Evolutionary conservation across 2,113 vertebrate species (phyloP).

Genomic region (Pteronura brasiliensis): DNA sequence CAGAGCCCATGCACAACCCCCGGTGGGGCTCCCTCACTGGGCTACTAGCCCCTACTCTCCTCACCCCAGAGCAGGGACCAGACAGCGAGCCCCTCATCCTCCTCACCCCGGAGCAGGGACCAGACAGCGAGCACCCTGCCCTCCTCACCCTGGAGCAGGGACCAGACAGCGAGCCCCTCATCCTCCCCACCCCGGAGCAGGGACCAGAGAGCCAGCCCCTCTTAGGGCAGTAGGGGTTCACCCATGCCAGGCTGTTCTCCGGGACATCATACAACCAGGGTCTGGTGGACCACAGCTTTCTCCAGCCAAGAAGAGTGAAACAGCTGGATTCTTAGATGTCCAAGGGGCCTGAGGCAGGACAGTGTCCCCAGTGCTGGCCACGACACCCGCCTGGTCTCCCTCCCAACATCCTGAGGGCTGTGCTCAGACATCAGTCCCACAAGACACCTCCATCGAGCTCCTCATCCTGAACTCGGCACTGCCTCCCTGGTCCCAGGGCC

Average conservation of each 20-base stretch:
- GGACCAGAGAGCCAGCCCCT: neutral
- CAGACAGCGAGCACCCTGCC: accelerated
- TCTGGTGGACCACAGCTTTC: neutral
- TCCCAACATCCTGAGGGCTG: neutral
- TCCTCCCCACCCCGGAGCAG: accelerated
- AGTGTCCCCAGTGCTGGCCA: neutral
- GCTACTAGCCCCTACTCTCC: no score
- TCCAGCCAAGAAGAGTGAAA: accelerated
- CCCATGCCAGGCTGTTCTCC: no score
- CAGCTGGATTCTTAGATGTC: neutral
- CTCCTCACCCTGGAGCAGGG: no score
- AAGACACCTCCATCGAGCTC: accelerated
- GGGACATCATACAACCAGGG: accelerated
- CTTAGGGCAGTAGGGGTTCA: neutral
- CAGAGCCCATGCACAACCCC: no score
- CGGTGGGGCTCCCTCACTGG: no score
- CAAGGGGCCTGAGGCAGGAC: neutral
- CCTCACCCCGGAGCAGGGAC: neutral
- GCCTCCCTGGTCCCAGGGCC: neutral
- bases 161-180: neutral
- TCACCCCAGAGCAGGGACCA: neutral
- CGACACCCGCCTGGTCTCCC: accelerated
- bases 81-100: neutral
- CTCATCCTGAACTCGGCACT: neutral
- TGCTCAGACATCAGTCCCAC: no score